Evolutionary conservation across 2,113 vertebrate species (phyloP).

Genomic region (Tyrannus savana): DNA sequence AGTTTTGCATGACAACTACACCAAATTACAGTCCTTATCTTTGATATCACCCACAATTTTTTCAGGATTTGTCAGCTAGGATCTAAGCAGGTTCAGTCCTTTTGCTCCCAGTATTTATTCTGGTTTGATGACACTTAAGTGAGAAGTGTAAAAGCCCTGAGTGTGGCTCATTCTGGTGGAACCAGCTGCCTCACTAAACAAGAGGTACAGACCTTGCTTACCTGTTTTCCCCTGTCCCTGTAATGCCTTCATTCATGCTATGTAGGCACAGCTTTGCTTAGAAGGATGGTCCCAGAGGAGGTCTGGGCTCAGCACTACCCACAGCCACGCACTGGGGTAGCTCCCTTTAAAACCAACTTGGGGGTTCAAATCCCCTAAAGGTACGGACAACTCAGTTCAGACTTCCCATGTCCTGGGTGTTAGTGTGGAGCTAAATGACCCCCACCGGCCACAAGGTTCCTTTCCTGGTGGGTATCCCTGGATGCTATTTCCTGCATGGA

Average conservation of each 20-base stretch:
- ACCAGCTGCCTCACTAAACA: not conserved
- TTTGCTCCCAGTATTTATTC: not conserved
- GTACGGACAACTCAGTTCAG: not conserved
- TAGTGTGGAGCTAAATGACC: not conserved
- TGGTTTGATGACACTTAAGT: not conserved
- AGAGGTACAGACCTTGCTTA: not conserved
- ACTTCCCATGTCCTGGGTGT: not conserved
- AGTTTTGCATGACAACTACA: not conserved
- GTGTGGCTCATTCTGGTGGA: not conserved
- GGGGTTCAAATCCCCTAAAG: not conserved
- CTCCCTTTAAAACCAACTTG: not conserved
- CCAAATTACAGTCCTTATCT: not conserved
- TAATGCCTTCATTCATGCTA: fast-evolving
- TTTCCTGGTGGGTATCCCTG: not conserved
- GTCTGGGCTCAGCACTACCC: not conserved
- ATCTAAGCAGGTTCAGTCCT: not conserved
- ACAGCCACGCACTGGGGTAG: fast-evolving
- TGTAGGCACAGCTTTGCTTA: not conserved
- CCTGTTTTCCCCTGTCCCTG: not conserved
- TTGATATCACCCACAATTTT: not conserved
- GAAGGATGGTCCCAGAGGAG: not conserved
- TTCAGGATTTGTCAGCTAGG: not conserved
- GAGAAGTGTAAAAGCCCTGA: not conserved
- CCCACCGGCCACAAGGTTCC: not conserved
- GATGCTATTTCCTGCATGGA: fast-evolving